Evolutionary conservation across 35 echinoderm and acorn worm species (phyloP).

Genomic region (Lytechinus pictus): DNA sequence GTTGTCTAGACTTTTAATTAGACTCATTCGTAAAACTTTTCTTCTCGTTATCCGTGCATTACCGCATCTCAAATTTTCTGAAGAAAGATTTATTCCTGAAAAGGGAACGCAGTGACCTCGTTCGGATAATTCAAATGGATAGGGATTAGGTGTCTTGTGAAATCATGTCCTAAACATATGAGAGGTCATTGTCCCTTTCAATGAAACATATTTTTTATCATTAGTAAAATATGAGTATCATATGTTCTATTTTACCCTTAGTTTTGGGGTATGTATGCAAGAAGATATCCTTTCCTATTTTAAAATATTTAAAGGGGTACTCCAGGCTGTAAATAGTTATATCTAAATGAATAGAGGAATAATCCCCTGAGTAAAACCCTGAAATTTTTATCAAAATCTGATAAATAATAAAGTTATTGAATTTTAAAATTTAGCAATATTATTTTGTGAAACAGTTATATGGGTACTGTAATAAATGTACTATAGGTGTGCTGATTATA

Average conservation of each 20-base stretch:
- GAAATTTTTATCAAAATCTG: too few species aligned
- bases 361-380: too few species aligned
- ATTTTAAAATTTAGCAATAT: too few species aligned
- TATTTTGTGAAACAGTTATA: too few species aligned
- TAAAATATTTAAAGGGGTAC: neutral
- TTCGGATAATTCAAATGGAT: neutral
- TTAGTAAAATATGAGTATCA: neutral
- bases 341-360: too few species aligned
- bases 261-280: too few species aligned
- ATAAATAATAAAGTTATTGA: too few species aligned
- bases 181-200: neutral
- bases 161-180: neutral
- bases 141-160: neutral
- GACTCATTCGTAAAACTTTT: constrained; percentile 28
- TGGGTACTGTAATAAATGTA: too few species aligned
- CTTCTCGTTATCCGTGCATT: neutral
- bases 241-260: too few species aligned
- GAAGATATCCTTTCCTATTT: neutral
- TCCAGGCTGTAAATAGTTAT: too few species aligned
- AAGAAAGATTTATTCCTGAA: neutral
- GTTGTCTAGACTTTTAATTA: constrained; percentile 34
- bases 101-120: neutral
- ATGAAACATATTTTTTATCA: neutral
- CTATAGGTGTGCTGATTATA: too few species aligned
- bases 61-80: neutral